These are phyloP conservation scores for Cerastis rubricosa DNA, from an alignment of 2,888 invertebrate species.

Conservation along the genomic window DNA sequence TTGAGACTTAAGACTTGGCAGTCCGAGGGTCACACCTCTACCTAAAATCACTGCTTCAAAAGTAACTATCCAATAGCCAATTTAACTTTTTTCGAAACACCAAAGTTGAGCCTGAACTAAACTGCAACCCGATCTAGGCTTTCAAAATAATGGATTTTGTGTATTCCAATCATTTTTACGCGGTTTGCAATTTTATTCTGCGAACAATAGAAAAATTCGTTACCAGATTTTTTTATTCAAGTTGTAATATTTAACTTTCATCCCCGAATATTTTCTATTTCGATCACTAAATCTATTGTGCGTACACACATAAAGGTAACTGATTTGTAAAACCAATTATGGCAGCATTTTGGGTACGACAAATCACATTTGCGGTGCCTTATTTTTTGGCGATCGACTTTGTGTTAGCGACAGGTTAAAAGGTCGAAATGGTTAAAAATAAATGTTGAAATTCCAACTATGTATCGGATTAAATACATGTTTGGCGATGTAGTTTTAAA, in stretches of 20 bases:
- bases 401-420: not conserved
- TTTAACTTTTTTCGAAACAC: not conserved
- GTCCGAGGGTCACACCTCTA: too few species aligned
- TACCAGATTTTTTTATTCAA: not conserved
- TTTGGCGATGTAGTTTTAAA: not conserved
- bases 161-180: not conserved
- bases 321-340: conserved; percentile 33
- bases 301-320: conserved; percentile 4
- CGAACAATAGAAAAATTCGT: conserved; percentile 6
- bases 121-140: not conserved
- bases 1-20: too few species aligned
- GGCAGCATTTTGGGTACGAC: conserved; percentile 6
- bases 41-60: too few species aligned
- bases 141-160: conserved; percentile 7
- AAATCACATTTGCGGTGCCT: not conserved
- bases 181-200: conserved; percentile 7
- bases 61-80: not conserved
- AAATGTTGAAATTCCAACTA: not conserved
- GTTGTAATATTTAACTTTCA: conserved; percentile 6
- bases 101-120: not conserved
- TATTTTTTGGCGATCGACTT: conserved; percentile 6
- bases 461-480: not conserved
- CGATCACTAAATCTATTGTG: not conserved
- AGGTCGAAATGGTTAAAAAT: not conserved
- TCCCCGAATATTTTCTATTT: conserved; percentile 11